phyloP scores from a whole-genome alignment of 2,888 invertebrate genomes.

The Platycheirus rosarum region DNA sequence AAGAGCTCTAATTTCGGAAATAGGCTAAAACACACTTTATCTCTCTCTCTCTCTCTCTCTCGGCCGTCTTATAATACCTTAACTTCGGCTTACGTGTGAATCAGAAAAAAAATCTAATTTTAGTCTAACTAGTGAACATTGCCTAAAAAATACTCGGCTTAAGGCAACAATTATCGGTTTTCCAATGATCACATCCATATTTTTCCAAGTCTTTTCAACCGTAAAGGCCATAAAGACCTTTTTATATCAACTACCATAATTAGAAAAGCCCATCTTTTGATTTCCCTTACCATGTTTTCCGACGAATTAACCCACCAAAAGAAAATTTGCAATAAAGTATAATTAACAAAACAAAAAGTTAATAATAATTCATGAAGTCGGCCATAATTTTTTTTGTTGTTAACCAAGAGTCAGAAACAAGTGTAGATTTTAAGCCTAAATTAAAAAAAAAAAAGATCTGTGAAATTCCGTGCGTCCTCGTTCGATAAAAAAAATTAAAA shows the following conservation, averaged over 20 bases:
- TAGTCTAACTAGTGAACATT: not conserved
- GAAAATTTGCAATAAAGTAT: constrained; percentile 45
- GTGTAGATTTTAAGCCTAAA: not conserved
- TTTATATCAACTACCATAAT: constrained; percentile 33
- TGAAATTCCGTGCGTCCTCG: not conserved
- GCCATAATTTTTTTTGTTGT: constrained; percentile 51
- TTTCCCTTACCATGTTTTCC: constrained; percentile 21
- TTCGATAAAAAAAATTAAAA: not conserved
- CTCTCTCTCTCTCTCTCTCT: not conserved
- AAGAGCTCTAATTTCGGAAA: constrained; percentile 67
- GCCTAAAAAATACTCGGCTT: not conserved
- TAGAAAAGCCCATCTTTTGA: constrained; percentile 16
- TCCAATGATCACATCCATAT: not conserved
- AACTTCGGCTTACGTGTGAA: constrained; percentile 20
- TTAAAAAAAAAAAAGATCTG: constrained; percentile 4
- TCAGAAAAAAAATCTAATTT: constrained; percentile 1
- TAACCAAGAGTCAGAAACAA: not conserved
- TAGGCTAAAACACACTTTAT: constrained; percentile 29
- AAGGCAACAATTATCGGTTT: not conserved
- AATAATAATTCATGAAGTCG: constrained; percentile 38
- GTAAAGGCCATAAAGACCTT: too few relatives aligned
- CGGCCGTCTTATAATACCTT: not conserved
- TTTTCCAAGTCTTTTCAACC: not conserved
- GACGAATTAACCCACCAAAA: constrained; percentile 41
- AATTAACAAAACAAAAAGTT: constrained; percentile 45